These are phyloP conservation scores for Drepana arcuata DNA, from an alignment of 1,140 invertebrate species.

Conservation along the genomic window DNA sequence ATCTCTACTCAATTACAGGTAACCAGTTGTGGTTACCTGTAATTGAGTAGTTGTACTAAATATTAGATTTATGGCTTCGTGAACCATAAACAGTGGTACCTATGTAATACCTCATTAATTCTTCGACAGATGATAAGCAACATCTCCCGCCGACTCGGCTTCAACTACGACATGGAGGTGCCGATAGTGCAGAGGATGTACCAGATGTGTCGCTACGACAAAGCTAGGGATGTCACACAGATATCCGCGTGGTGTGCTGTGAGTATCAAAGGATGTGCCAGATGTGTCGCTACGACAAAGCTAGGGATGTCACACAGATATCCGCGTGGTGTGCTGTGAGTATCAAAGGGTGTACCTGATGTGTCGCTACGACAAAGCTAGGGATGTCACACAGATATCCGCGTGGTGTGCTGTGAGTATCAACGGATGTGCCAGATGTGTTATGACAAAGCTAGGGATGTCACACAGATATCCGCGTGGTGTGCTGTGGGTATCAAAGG, in stretches of 20 bases:
- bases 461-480: too few relatives aligned
- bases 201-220: slow-evolving; percentile 81
- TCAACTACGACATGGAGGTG: slow-evolving; percentile 70
- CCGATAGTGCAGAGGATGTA: slow-evolving; percentile 73
- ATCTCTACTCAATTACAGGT: too few relatives aligned
- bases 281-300: slow-evolving; percentile 81
- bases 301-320: slow-evolving; percentile 73
- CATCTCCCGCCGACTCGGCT: slow-evolving; percentile 73
- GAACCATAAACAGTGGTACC: background rate
- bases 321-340: slow-evolving; percentile 82
- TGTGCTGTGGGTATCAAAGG: too few relatives aligned
- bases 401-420: slow-evolving; percentile 79
- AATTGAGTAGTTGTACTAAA: background rate
- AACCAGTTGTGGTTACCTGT: too few relatives aligned
- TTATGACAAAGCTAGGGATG: too few relatives aligned
- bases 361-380: slow-evolving; percentile 82
- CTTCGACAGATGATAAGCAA: slow-evolving; percentile 67
- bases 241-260: slow-evolving; percentile 82
- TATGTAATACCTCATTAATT: background rate
- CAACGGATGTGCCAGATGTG: too few relatives aligned
- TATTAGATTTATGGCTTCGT: background rate
- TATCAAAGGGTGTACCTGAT: slow-evolving; percentile 77
- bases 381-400: slow-evolving; percentile 74
- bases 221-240: slow-evolving; percentile 74
- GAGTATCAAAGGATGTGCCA: slow-evolving; percentile 75